Evolutionary conservation across 1,140 invertebrate genomes (phyloP).

Genomic region (Danaus melanippus): DNA sequence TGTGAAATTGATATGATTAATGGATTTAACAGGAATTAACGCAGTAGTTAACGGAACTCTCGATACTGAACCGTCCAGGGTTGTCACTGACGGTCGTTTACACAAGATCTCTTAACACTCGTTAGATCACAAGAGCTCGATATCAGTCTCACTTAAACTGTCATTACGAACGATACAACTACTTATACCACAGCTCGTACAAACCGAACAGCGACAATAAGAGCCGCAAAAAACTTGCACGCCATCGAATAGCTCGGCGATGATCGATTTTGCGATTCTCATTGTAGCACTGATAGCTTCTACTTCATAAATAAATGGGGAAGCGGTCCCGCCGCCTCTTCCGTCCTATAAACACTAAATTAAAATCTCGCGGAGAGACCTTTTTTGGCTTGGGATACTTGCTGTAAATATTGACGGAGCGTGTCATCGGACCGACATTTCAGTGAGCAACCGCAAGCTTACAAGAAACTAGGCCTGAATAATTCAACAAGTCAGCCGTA

Average conservation of each 20-base stretch:
- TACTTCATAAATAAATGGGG: constrained; percentile 52
- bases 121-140: constrained; percentile 56
- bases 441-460: constrained; percentile 40
- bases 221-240: constrained; percentile 32
- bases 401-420: constrained; percentile 27
- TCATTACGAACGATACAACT: constrained; percentile 60
- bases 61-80: constrained; percentile 7
- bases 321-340: constrained; percentile 56
- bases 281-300: constrained; percentile 34
- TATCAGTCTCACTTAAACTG: constrained; percentile 70
- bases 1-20: constrained; percentile 61
- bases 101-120: constrained; percentile 24
- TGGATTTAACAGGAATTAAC: constrained; percentile 50
- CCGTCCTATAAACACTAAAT: constrained; percentile 49
- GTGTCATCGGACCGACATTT: constrained; percentile 29
- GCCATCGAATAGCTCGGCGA: constrained; percentile 15
- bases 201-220: constrained; percentile 30
- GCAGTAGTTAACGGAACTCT: constrained; percentile 54
- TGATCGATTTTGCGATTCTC: constrained; percentile 33
- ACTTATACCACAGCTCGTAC: constrained; percentile 42
- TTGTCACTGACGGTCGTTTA: neutral
- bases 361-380: constrained; percentile 47
- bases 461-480: constrained; percentile 37
- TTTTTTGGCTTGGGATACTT: constrained; percentile 43
- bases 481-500: constrained; percentile 10